Evolutionary conservation across 2,888 invertebrate species (phyloP), one percentile per base, ranked within the genome.

Genomic region (Orthosia gothica): DNA sequence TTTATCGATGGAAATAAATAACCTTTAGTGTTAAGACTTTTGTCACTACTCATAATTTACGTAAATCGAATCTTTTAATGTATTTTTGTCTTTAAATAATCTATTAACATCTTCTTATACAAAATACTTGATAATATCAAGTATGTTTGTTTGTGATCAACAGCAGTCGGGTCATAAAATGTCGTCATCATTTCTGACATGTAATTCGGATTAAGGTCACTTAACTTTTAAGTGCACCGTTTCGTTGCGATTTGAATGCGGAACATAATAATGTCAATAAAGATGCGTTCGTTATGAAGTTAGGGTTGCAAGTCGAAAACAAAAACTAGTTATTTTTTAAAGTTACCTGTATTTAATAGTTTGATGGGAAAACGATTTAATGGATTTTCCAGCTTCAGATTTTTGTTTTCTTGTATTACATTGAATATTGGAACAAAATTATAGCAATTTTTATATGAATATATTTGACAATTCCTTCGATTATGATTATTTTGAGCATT

Each of bases 281-380:
- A 79, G 69, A 86, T 79, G 70, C 76, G 79, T 82, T 82, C 74
- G 68, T 71, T 71, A 74, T 59, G 70, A 69, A 74, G 55, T 62
- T 74, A 79, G 68, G 68, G 73, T 85, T 80, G 81, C 85, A 69
- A 87, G 85, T 81, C 63, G 69, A 81, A 80, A 85, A 74, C n/a
- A 81, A 74, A 74, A 70, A 68, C 68, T 82, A 82, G 74, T 77
- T 82, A 72, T 76, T 81, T 69, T 76, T 74, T 74, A 76, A 79
- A 83, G 87, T 86, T 87, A 86, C 85, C 83, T 78, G 58, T 81
- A 78, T 74, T 76, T 62, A 80, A 74, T 86, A 87, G 68, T 76
- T 79, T 70, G 75, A 68, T 76, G 66, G 49, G 70, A 47, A 79
- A 78, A 54, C 55, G 49, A 57, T 79, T 71, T 61, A 77, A 79